Percentiles rank a stretch among this genome's conserved stretches.
These are phyloP conservation scores for Lottia scabra DNA, from an alignment of 2,888 invertebrate genomes.

Conservation along the genomic window DNA sequence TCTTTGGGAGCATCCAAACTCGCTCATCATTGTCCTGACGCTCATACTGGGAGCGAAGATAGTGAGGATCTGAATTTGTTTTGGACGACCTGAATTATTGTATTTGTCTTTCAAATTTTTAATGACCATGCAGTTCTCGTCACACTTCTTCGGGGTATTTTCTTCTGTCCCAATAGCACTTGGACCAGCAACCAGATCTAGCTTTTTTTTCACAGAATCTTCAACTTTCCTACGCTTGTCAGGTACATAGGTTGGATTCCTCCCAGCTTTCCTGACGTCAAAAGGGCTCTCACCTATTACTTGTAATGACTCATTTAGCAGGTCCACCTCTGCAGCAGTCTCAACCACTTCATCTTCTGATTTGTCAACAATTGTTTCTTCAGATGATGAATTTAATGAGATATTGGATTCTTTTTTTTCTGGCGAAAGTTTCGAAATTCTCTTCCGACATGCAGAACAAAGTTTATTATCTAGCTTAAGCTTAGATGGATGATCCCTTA, in stretches of 20 bases:
- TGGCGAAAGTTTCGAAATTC: neutral
- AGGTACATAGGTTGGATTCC: neutral
- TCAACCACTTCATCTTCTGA: neutral
- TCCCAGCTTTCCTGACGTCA: neutral
- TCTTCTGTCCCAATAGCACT: neutral
- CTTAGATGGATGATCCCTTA: neutral
- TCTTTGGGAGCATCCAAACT: neutral
- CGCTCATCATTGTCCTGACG: neutral
- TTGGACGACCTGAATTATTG: neutral
- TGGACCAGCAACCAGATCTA: neutral
- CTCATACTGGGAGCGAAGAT: neutral
- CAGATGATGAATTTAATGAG: neutral
- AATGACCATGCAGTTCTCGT: neutral
- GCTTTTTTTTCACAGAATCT: neutral
- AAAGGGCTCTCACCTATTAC: neutral
- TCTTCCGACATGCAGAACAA: neutral
- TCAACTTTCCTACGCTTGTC: neutral
- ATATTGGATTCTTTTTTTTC: too few relatives aligned
- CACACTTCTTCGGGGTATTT: neutral
- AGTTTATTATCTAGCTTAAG: neutral
- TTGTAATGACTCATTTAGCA: neutral
- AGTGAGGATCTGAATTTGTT: neutral
- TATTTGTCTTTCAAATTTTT: neutral
- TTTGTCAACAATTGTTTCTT: neutral
- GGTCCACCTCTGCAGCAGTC: neutral